phyloP scores from a whole-genome alignment of 2,113 vertebrate genomes.

The Limanda limanda region DNA sequence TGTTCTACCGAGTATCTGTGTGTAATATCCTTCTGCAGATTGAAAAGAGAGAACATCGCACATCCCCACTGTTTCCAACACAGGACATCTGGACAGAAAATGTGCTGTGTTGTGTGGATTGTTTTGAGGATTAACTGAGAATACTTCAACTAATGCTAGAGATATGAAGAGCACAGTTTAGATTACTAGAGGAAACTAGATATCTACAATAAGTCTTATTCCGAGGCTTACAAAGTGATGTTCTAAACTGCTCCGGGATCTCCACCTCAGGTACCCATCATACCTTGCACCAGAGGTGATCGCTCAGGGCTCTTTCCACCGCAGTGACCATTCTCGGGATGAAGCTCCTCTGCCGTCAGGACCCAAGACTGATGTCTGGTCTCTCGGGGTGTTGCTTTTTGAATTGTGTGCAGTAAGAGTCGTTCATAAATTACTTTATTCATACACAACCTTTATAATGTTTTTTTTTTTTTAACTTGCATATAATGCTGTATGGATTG shows the following conservation, averaged over 20 bases:
- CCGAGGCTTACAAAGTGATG: constrained; percentile 11
- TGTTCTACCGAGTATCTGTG: constrained; percentile 47
- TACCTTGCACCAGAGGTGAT: constrained; percentile 97
- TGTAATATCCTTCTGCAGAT: constrained; percentile 62
- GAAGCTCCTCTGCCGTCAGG: constrained; percentile 89
- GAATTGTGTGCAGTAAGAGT: constrained; percentile 93
- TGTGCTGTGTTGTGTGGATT: constrained; percentile 41
- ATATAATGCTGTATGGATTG: neutral
- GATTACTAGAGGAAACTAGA: neutral
- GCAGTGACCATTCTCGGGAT: constrained; percentile 83
- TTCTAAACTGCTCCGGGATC: constrained; percentile 27
- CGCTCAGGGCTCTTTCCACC: constrained; percentile 89
- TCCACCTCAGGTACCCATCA: constrained; percentile 89
- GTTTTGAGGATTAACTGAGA: constrained; percentile 9
- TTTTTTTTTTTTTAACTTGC: neutral
- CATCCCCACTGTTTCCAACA: constrained; percentile 20
- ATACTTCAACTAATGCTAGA: constrained; percentile 3
- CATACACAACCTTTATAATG: neutral
- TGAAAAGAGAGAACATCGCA: constrained; percentile 47
- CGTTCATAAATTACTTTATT: neutral
- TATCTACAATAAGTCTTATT: neutral
- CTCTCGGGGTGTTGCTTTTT: constrained; percentile 94
- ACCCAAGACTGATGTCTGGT: constrained; percentile 96
- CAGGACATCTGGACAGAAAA: constrained; percentile 65
- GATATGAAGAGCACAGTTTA: neutral